Evolutionary conservation across 1,140 invertebrate genomes (phyloP).

Genomic region (Tetramorium parvispinum): DNA sequence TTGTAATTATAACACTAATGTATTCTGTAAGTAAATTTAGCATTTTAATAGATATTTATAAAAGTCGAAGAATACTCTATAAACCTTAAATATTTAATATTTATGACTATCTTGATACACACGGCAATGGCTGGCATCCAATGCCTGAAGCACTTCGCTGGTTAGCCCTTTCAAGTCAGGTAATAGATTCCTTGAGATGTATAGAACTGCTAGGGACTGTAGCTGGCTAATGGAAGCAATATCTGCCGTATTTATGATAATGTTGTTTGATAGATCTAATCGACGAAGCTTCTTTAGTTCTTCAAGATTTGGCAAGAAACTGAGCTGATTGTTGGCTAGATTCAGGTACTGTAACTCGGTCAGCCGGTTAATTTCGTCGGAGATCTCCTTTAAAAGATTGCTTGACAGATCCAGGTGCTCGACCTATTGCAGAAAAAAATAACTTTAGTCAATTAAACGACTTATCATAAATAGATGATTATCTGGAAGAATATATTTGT

Average conservation of each 20-base stretch:
- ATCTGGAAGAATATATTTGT: not conserved
- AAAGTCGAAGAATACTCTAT: not conserved
- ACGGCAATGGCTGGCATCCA: constrained; percentile 81
- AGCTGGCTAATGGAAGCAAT: constrained; percentile 75
- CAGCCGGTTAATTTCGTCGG: constrained; percentile 73
- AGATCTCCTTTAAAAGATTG: constrained; percentile 75
- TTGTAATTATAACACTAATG: not conserved
- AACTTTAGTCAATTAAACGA: not conserved
- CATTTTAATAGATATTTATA: not conserved
- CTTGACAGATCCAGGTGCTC: constrained; percentile 79
- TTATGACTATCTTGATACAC: constrained; percentile 39
- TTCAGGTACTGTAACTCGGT: constrained; percentile 77
- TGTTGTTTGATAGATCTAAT: constrained; percentile 77
- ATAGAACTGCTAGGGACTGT: constrained; percentile 71
- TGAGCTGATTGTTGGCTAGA: constrained; percentile 78
- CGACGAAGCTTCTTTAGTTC: constrained; percentile 71
- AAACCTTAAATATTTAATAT: not conserved
- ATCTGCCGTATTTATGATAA: constrained; percentile 57
- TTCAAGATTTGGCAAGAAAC: constrained; percentile 73
- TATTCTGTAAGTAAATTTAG: constrained; percentile 12
- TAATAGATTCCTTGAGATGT: constrained; percentile 78
- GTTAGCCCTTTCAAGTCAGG: constrained; percentile 72
- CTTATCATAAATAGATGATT: not conserved
- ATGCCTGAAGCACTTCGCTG: constrained; percentile 69
- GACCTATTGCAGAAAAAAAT: constrained; percentile 62